Evolutionary conservation across 2,888 invertebrate genomes (phyloP).

Genomic region (Eupelmus urozonus): DNA sequence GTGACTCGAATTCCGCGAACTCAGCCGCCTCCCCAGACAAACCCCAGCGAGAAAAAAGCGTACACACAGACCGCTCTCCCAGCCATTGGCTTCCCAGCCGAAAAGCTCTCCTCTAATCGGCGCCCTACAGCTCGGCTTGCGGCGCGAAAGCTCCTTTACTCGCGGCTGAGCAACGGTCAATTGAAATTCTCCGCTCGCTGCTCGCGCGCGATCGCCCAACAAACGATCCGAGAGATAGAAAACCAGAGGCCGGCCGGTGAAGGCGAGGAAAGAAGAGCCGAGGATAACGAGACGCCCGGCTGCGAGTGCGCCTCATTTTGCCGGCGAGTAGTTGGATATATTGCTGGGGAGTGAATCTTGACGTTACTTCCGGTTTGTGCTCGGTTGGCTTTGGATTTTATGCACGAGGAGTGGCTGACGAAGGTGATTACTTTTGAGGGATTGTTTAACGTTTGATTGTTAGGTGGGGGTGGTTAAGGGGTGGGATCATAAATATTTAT

Average conservation of each 20-base stretch:
- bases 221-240: slow-evolving; percentile 48
- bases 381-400: too few species aligned
- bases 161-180: slow-evolving; percentile 42
- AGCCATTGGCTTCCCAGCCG: too few species aligned
- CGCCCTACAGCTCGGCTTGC: slow-evolving; percentile 31
- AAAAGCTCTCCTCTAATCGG: slow-evolving; percentile 38
- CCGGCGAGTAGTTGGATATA: too few species aligned
- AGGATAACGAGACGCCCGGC: neutral
- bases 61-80: too few species aligned
- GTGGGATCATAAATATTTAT: neutral
- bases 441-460: too few species aligned
- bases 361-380: too few species aligned
- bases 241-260: too few species aligned
- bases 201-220: slow-evolving; percentile 41
- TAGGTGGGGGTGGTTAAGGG: too few species aligned
- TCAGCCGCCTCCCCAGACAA: slow-evolving; percentile 37
- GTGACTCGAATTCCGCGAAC: slow-evolving; percentile 48
- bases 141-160: slow-evolving; percentile 36
- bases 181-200: slow-evolving; percentile 56
- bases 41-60: neutral
- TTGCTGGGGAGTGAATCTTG: too few species aligned
- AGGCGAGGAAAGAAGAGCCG: neutral
- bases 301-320: too few species aligned
- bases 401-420: too few species aligned
- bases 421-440: too few species aligned